phyloP scores from a whole-genome alignment of 2,888 invertebrate species.

The Chrysodeixis includens region DNA sequence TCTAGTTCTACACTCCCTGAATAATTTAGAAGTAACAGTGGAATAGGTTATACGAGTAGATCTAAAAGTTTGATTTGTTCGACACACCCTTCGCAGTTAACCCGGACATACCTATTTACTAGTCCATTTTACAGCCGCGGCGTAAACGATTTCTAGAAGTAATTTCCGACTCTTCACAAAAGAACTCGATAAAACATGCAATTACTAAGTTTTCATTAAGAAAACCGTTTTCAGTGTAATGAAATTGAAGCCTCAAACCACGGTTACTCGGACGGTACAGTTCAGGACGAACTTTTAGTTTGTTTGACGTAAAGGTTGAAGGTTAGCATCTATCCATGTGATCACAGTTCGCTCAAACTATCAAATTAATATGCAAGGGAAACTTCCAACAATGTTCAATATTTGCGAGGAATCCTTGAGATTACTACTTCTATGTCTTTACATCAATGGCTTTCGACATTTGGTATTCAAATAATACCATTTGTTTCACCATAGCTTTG shows the following conservation, averaged over 20 bases:
- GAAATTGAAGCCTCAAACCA: conserved; percentile 1
- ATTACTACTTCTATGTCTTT: conserved; percentile 4
- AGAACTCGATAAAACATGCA: neutral
- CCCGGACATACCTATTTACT: neutral
- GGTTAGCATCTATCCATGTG: neutral
- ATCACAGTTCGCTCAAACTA: conserved; percentile 5
- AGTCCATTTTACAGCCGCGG: conserved; percentile 6
- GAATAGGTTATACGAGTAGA: neutral
- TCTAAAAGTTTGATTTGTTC: neutral
- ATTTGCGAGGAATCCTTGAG: conserved; percentile 5
- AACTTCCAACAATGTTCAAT: neutral
- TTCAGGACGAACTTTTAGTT: neutral
- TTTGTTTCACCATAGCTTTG: neutral
- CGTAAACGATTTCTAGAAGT: neutral
- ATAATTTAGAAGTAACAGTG: neutral
- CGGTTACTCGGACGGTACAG: neutral
- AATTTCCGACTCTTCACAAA: neutral
- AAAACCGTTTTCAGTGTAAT: neutral
- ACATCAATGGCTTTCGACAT: conserved; percentile 22
- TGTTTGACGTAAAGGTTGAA: neutral
- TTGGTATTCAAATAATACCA: conserved; percentile 12
- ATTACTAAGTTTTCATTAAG: conserved; percentile 4
- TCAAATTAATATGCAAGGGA: conserved; percentile 6
- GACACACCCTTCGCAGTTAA: neutral
- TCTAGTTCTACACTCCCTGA: neutral